Evolutionary conservation across 2,797 vertebrate species (phyloP), one percentile per base, ranked within the genome.

Genomic region (Lutjanus campechanus): DNA sequence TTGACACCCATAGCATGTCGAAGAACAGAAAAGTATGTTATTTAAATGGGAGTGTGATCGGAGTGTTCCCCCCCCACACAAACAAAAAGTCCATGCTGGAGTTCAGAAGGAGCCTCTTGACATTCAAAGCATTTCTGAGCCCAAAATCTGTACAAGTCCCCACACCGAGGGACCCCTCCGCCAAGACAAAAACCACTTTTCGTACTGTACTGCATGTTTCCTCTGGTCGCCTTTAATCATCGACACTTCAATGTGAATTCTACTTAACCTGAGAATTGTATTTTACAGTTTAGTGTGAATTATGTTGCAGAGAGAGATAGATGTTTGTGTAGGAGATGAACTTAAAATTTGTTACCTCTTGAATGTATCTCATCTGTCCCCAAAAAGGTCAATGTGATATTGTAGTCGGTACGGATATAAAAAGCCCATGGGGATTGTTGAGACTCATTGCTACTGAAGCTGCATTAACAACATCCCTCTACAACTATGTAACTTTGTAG

Each of bases 311-410:
- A 87, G 80, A 79, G 59, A 53, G 65, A 15, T 65, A 53, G 73
- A 22, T 63, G 77, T 85, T 69, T 63, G 59, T 84, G 73, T 87
- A 69, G 70, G 76, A 78, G 73, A 79, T 71, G 22, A 80, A 66
- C 59, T 76, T 58, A 3, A 63, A 63, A 69, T 73, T 47, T 78
- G 83, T 90, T 90, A 88, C 82, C 85, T 90, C 84, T 80, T 91
- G 93, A 95, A 93, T 95, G 92, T 94, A 91, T 88, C 69, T 85
- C 75, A 82, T 73, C 70, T 60, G 65, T 77, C 64, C 76, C 78
- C 40, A 0, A 41, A 76, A 87, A 81, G 76, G 87, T 89, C 69
- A 69, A 44, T 65, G 86, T 86, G 77, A 86, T 85, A 53, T 67
- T 75, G 76, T 81, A 49, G 49, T 71, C 51, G 61, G 82, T 85